Conservation (phyloP, 2,888 invertebrate genomes). For the Linnaemya vulpina region DNA sequence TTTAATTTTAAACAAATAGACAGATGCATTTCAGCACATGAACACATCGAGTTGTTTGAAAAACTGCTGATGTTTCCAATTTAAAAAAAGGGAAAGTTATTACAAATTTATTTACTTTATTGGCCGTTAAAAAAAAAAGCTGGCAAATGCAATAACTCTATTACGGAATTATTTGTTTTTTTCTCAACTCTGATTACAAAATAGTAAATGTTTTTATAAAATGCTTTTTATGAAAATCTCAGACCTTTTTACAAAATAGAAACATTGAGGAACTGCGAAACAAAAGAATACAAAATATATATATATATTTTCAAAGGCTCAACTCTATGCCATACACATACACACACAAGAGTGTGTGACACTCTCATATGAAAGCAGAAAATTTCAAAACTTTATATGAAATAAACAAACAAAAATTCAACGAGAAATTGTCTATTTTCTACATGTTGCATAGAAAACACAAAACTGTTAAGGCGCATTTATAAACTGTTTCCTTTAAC, state of each 20-base stretch:
- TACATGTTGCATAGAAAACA: slow-evolving; percentile 44
- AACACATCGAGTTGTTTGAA: background rate
- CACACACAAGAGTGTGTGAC: background rate
- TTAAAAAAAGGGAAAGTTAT: background rate
- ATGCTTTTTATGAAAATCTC: background rate
- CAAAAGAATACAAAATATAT: too few relatives aligned
- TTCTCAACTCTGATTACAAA: background rate
- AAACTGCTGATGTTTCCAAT: background rate
- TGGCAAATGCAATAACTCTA: background rate
- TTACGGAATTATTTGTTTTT: background rate
- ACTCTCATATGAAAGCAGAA: background rate
- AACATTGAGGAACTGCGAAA: too few relatives aligned
- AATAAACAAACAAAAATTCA: slow-evolving; percentile 26
- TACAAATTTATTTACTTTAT: background rate
- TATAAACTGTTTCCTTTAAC: slow-evolving; percentile 48
- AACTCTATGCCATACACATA: slow-evolving; percentile 24
- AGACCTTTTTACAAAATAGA: background rate
- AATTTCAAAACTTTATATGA: slow-evolving; percentile 8
- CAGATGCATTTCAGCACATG: background rate
- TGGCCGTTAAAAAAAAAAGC: background rate
- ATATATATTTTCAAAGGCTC: background rate
- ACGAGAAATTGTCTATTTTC: slow-evolving; percentile 34
- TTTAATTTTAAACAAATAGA: slow-evolving; percentile 19
- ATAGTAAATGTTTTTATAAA: background rate
- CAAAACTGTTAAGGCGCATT: slow-evolving; percentile 29